Conservation (phyloP, 2,113 vertebrate species). For the Lutjanus erythropterus region DNA sequence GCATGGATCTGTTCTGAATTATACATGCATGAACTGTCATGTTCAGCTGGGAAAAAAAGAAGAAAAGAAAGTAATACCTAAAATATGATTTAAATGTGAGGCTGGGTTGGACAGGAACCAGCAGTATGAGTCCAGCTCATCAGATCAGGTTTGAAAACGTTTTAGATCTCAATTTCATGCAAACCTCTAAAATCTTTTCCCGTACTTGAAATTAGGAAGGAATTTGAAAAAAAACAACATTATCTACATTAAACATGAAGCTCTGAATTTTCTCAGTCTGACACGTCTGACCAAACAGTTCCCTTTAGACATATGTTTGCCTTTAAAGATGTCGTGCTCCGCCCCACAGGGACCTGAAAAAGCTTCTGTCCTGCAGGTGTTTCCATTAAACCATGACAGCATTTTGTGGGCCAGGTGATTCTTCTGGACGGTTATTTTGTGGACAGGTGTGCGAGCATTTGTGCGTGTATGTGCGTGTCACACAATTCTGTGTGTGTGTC, state of each 20-base stretch:
- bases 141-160: not conserved
- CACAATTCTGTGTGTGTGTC: not conserved
- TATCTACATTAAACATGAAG: not conserved
- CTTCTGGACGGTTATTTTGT: not conserved
- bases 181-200: not conserved
- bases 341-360: not conserved
- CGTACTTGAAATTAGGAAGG: not conserved
- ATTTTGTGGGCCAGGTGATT: conserved; percentile 25
- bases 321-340: not conserved
- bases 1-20: not conserved
- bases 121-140: too few species aligned
- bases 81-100: too few species aligned
- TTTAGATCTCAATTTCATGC: not conserved
- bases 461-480: not conserved
- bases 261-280: not conserved
- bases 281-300: too few species aligned
- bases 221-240: not conserved
- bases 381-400: not conserved
- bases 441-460: conserved; percentile 23
- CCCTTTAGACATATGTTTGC: not conserved
- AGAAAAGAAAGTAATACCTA: too few species aligned
- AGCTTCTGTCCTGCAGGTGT: conserved; percentile 32
- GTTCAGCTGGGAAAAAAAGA: not conserved
- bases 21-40: not conserved
- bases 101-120: too few species aligned